A percentile compares a stretch with the other conserved stretches of the same genome.
phyloP scores from a whole-genome alignment of 2,888 invertebrate genomes.

The Tuberolachnus salignus region DNA sequence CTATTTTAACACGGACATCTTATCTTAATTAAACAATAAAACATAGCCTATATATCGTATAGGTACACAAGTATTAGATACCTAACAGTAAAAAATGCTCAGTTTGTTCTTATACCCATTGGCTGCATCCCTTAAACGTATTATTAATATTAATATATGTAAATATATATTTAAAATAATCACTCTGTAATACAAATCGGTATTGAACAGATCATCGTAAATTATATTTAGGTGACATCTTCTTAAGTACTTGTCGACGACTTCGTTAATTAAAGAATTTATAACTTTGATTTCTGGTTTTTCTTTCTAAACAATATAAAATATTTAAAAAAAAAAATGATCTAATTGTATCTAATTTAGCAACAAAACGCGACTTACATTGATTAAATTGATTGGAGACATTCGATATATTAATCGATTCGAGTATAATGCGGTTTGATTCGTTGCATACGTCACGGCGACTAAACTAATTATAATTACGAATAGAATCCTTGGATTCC shows the following conservation, averaged over 20 bases:
- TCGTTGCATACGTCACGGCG: neutral
- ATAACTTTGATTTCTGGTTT: conserved; percentile 46
- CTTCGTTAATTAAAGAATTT: conserved; percentile 24
- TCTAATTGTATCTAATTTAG: neutral
- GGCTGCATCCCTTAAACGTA: neutral
- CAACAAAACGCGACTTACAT: conserved; percentile 10
- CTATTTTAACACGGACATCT: too few species aligned
- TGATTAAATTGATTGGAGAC: neutral
- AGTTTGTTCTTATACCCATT: too few species aligned
- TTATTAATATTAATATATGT: neutral
- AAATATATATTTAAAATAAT: neutral
- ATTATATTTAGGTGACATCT: conserved; percentile 39
- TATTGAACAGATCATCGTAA: conserved; percentile 35
- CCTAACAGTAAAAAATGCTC: too few species aligned
- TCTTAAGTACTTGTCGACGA: conserved; percentile 24
- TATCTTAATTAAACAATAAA: too few species aligned
- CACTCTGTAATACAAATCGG: conserved; percentile 40
- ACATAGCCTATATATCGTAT: too few species aligned
- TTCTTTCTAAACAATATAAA: conserved; percentile 20
- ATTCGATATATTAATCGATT: conserved; percentile 6
- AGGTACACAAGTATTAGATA: too few species aligned
- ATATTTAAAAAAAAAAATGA: neutral
- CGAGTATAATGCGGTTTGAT: neutral
- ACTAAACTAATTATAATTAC: neutral
- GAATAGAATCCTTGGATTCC: neutral